Conservation (phyloP, 2,797 vertebrate genomes). For the Pantherophis alleghaniensis region DNA sequence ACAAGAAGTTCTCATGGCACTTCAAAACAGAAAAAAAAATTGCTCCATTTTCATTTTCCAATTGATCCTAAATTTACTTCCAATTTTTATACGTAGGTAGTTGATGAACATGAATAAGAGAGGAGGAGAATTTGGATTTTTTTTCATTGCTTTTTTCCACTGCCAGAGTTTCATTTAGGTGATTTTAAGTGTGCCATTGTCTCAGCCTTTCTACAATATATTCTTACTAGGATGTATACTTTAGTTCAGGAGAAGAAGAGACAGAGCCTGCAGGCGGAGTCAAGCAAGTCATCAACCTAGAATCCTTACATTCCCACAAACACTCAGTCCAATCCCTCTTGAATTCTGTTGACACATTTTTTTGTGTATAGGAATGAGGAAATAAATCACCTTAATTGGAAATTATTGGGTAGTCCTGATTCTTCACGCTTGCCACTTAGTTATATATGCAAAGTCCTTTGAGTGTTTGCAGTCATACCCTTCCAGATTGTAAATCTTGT, state of each 20-base stretch:
- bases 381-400: not conserved
- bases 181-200: not conserved
- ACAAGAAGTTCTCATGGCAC: not conserved
- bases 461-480: no score
- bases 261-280: not conserved
- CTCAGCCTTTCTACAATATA: not conserved
- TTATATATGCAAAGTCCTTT: no score
- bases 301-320: not conserved
- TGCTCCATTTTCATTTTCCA: not conserved
- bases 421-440: not conserved
- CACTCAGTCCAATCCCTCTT: not conserved
- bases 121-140: not conserved
- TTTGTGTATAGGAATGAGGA: not conserved
- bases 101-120: not conserved
- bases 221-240: not conserved
- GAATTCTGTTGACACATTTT: not conserved
- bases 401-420: not conserved
- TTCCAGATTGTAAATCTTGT: slow-evolving; percentile 1
- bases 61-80: not conserved
- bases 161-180: not conserved
- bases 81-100: not conserved
- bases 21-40: not conserved
- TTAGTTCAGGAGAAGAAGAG: not conserved
- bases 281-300: not conserved
- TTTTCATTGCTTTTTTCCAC: not conserved